These are phyloP conservation scores for Varecia variegata DNA, from an alignment of 2,797 vertebrate species.

Conservation along the genomic window DNA sequence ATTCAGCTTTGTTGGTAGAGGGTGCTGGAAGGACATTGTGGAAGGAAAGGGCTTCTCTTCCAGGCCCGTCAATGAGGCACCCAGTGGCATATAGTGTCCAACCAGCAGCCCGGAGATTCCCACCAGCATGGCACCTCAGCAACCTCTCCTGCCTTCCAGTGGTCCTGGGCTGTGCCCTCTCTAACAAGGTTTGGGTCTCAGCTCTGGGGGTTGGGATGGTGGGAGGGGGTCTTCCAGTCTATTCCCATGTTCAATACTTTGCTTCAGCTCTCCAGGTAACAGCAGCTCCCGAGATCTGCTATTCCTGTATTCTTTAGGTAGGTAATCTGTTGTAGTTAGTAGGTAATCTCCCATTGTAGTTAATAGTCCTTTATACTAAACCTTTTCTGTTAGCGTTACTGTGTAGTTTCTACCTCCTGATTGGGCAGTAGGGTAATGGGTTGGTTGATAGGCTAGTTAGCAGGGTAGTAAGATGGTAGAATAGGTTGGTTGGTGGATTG, in stretches of 20 bases:
- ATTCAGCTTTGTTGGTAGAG: neutral
- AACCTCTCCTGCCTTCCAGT: neutral
- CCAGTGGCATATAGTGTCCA: neutral
- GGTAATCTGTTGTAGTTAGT: neutral
- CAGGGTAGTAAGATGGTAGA: neutral
- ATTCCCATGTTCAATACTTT: neutral
- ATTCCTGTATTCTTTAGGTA: neutral
- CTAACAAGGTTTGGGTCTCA: neutral
- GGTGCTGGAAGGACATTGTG: neutral
- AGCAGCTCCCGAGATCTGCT: neutral
- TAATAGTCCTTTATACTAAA: neutral
- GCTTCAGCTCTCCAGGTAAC: neutral
- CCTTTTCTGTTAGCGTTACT: neutral
- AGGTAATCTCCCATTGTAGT: neutral
- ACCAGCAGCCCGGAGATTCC: neutral
- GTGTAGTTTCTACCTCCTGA: neutral
- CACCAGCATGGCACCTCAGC: neutral
- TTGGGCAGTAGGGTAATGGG: neutral
- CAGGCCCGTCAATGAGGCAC: neutral
- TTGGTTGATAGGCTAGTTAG: neutral
- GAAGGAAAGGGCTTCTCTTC: neutral
- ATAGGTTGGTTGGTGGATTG: neutral
- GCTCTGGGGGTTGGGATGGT: fast-evolving
- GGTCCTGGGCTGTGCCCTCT: neutral
- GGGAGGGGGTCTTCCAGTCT: neutral